Percentiles rank a stretch among this genome's conserved stretches.
Conservation (phyloP, 2,113 vertebrate genomes). For the Tetrao urogallus region DNA sequence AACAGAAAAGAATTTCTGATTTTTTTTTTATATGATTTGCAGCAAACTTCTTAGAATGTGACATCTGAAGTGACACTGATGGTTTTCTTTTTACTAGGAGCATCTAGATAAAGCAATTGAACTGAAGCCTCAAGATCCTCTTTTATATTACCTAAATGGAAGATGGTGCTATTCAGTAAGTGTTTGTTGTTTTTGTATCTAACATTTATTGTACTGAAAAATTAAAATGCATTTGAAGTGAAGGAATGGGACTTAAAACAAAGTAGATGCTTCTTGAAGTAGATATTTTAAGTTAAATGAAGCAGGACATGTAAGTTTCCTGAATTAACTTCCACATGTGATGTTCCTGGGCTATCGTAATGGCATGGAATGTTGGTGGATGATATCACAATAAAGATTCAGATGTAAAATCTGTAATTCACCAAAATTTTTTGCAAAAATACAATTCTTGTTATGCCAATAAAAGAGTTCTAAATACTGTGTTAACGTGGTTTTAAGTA, state of each 20-base stretch:
- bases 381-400: background rate
- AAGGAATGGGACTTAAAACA: background rate
- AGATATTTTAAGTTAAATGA: background rate
- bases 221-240: background rate
- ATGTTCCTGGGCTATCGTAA: background rate
- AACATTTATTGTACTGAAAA: background rate
- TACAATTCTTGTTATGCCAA: background rate
- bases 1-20: background rate
- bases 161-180: constrained; percentile 97
- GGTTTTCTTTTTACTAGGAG: constrained; percentile 82
- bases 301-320: background rate
- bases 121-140: constrained; percentile 91
- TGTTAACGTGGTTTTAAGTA: background rate
- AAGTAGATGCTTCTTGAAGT: background rate
- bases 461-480: background rate
- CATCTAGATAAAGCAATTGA: constrained; percentile 95
- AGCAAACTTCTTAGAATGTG: constrained; percentile 11
- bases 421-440: background rate
- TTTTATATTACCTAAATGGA: constrained; percentile 93
- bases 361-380: background rate
- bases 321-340: background rate
- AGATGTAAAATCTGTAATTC: background rate
- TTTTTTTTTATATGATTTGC: background rate
- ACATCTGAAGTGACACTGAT: background rate
- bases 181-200: constrained; percentile 40